These are phyloP conservation scores for Melanotaenia trifasciata DNA, from an alignment of 2,797 vertebrate genomes.

Conservation along the genomic window DNA sequence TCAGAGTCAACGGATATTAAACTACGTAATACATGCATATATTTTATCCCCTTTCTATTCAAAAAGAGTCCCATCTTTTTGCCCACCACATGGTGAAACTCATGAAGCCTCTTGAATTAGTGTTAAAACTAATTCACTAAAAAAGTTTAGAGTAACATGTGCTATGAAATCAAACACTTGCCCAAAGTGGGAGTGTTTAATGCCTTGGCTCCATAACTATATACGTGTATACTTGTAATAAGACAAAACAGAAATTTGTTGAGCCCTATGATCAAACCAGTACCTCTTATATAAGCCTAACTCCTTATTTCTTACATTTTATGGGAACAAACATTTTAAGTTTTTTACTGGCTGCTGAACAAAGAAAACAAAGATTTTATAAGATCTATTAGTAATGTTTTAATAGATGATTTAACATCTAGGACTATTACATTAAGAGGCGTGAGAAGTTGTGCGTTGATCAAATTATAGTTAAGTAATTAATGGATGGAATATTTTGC, in stretches of 20 bases:
- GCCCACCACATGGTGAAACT: not conserved
- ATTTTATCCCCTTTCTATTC: not conserved
- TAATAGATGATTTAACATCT: not conserved
- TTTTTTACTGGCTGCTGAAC: constrained; percentile 5
- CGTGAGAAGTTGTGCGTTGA: constrained; percentile 2
- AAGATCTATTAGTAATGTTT: not conserved
- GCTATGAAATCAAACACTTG: constrained; percentile 2
- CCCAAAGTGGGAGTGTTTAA: constrained; percentile 4
- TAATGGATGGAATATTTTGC: constrained; percentile 15
- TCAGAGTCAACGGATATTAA: not conserved
- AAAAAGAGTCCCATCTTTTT: not conserved
- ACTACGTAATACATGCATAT: not conserved
- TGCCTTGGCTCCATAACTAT: not conserved
- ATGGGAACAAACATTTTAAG: not conserved
- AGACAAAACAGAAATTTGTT: not conserved
- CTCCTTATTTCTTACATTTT: not conserved
- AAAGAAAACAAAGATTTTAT: not conserved
- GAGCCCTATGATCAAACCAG: constrained; percentile 1
- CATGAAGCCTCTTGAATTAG: not conserved
- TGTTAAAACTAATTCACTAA: not conserved
- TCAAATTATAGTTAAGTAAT: constrained; percentile 9
- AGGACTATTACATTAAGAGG: not conserved
- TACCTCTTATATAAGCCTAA: not conserved
- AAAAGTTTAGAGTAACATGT: not conserved
- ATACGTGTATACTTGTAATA: fast-evolving